These are phyloP conservation scores for Rutpela maculata DNA, from an alignment of 2,888 invertebrate species.

Conservation along the genomic window DNA sequence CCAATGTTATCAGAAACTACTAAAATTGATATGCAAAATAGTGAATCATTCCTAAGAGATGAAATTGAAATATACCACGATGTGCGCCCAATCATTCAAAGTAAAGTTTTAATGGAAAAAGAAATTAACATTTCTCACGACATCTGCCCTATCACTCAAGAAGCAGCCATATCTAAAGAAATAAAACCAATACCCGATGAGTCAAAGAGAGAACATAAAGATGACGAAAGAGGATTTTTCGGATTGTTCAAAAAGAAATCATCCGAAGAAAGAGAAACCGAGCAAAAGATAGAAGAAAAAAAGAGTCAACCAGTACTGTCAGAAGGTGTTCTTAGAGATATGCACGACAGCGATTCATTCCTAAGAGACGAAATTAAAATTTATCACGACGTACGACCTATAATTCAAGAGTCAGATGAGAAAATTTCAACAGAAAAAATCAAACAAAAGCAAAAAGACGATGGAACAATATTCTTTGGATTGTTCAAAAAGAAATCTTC, in stretches of 20 bases:
- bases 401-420: background rate
- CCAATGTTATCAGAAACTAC: slow-evolving; percentile 46
- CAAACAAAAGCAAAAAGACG: slow-evolving; percentile 45
- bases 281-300: slow-evolving; percentile 29
- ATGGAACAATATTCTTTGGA: slow-evolving; percentile 44
- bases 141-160: slow-evolving; percentile 31
- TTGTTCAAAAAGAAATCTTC: slow-evolving; percentile 52
- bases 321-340: slow-evolving; percentile 12
- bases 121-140: slow-evolving; percentile 52
- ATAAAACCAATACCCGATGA: background rate
- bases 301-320: slow-evolving; percentile 42
- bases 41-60: slow-evolving; percentile 52
- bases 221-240: slow-evolving; percentile 38
- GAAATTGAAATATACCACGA: slow-evolving; percentile 45
- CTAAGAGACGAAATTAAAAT: slow-evolving; percentile 32
- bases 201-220: slow-evolving; percentile 14
- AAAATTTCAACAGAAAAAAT: slow-evolving; percentile 11
- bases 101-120: slow-evolving; percentile 36
- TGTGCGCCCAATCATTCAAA: slow-evolving; percentile 21
- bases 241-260: slow-evolving; percentile 54
- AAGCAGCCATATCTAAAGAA: background rate
- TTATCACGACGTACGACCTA: slow-evolving; percentile 33
- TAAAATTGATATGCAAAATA: slow-evolving; percentile 52
- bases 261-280: slow-evolving; percentile 43
- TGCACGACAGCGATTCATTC: slow-evolving; percentile 23